A percentile compares a stretch with the other conserved stretches of the same genome.
Evolutionary conservation across 1,140 invertebrate species (phyloP).

Genomic region (Oncopodura yosiiana): DNA sequence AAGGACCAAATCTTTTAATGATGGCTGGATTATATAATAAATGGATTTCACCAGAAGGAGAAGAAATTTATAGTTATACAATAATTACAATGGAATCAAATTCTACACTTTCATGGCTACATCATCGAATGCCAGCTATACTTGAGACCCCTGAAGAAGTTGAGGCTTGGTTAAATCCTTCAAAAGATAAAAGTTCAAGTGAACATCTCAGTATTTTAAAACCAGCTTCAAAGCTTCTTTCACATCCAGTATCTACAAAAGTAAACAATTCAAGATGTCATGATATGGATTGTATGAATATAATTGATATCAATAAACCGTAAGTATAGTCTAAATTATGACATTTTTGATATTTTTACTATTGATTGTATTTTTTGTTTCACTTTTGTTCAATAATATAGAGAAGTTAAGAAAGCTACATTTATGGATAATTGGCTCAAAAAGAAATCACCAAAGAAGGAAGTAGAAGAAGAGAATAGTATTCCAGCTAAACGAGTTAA

Average conservation of each 20-base stretch:
- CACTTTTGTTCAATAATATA: neutral
- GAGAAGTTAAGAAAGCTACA: conserved; percentile 8
- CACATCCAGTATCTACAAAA: conserved; percentile 57
- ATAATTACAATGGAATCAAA: conserved; percentile 68
- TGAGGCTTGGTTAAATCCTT: conserved; percentile 57
- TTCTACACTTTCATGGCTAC: conserved; percentile 56
- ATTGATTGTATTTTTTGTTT: neutral
- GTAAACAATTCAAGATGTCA: conserved; percentile 67
- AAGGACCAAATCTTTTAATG: conserved; percentile 53
- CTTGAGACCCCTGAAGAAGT: conserved; percentile 58
- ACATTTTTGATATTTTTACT: neutral
- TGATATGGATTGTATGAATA: conserved; percentile 55
- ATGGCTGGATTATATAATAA: conserved; percentile 68
- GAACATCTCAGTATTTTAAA: conserved; percentile 48
- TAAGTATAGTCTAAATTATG: too few relatives aligned
- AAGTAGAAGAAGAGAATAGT: neutral
- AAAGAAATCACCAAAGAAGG: neutral
- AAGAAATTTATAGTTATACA: conserved; percentile 60
- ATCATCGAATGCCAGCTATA: conserved; percentile 70
- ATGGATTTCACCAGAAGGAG: conserved; percentile 50
- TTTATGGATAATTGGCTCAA: conserved; percentile 32
- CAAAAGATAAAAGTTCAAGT: conserved; percentile 46
- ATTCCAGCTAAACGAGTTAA: neutral
- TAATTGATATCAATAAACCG: conserved; percentile 40
- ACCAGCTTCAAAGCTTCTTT: conserved; percentile 46